phyloP scores from a whole-genome alignment of 2,113 vertebrate species.

The Pimephales promelas region DNA sequence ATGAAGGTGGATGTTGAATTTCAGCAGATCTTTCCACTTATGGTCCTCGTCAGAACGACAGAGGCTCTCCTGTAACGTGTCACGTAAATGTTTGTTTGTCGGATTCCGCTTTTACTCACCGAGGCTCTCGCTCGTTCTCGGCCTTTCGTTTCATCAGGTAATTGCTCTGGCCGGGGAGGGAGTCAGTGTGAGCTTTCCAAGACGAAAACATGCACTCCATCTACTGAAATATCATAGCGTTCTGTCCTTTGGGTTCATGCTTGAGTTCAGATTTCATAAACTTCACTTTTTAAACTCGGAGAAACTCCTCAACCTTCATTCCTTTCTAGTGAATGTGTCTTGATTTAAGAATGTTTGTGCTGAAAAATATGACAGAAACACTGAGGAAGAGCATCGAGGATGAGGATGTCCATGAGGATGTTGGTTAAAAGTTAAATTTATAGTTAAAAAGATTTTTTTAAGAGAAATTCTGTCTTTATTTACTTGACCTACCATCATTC shows the following conservation, averaged over 20 bases:
- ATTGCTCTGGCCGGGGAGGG: constrained; percentile 44
- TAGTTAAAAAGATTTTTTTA: no score
- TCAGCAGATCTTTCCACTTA: constrained; percentile 68
- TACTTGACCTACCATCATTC: no score
- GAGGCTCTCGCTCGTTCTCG: constrained; percentile 46
- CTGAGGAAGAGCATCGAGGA: no score
- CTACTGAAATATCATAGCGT: not conserved
- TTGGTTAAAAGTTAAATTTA: no score
- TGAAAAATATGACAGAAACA: no score
- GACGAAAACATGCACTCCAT: not conserved
- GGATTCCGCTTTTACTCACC: constrained; percentile 73
- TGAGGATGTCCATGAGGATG: no score
- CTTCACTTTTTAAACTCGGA: not conserved
- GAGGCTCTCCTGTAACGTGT: constrained; percentile 73
- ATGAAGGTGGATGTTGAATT: constrained; percentile 54
- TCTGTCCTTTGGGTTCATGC: not conserved
- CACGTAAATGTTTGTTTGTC: constrained; percentile 75
- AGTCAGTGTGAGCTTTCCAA: constrained; percentile 39
- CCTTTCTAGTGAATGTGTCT: no score
- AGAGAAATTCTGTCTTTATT: no score
- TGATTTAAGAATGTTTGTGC: no score
- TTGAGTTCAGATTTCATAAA: constrained; percentile 2
- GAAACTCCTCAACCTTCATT: no score
- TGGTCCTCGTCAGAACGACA: constrained; percentile 69
- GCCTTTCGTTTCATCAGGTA: constrained; percentile 53